Evolutionary conservation across 2,113 vertebrate genomes (phyloP).

Genomic region (Esox niger): DNA sequence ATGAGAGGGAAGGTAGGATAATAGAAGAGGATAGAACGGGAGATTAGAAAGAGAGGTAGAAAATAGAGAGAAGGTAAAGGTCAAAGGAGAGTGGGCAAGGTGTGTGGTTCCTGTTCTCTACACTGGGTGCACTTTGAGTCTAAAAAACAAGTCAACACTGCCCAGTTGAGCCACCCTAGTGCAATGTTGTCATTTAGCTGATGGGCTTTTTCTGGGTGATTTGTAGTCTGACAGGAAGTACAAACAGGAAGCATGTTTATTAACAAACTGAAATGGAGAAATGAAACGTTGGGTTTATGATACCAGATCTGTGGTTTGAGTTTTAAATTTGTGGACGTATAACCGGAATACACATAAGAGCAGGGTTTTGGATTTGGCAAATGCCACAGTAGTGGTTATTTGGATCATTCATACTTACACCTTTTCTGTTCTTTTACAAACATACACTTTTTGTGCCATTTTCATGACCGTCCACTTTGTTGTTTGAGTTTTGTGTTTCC

Average conservation of each 20-base stretch:
- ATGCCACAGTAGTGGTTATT: background rate
- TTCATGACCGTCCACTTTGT: no score
- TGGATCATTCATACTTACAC: no score
- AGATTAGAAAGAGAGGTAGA: background rate
- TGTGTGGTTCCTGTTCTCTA: constrained; percentile 1
- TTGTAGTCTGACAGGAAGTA: no score
- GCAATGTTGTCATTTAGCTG: background rate
- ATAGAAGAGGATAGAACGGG: background rate
- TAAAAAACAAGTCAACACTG: background rate
- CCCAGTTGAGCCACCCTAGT: background rate
- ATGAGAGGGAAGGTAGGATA: background rate
- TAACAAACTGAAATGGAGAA: background rate
- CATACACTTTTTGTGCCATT: no score
- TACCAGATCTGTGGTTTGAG: background rate
- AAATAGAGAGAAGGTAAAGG: no score
- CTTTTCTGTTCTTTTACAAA: no score
- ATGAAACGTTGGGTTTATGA: background rate
- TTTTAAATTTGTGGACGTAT: background rate
- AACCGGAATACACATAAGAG: background rate
- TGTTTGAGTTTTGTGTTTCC: no score
- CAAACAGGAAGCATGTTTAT: background rate
- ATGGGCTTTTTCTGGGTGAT: no score
- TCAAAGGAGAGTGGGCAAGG: background rate
- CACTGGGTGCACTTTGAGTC: background rate
- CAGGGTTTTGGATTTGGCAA: background rate